Conservation (phyloP, 2,113 vertebrate species). For the Phyllostomus discolor region DNA sequence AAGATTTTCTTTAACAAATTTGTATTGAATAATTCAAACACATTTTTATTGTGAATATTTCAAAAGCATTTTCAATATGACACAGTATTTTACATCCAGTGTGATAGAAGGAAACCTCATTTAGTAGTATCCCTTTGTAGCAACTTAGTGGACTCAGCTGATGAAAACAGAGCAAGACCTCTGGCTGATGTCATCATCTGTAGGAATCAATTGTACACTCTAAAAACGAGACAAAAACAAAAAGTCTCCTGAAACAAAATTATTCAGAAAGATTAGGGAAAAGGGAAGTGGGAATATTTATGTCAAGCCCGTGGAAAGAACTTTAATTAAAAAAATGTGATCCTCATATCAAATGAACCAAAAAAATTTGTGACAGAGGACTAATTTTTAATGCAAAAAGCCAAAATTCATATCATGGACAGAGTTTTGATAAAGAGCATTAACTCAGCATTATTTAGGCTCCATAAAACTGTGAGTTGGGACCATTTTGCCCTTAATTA, state of each 20-base stretch:
- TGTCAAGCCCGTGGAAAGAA: not conserved
- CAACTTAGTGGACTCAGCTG: not conserved
- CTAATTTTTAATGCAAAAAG: not conserved
- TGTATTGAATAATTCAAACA: not conserved
- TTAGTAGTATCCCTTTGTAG: not conserved
- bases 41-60: not conserved
- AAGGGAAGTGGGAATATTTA: not conserved
- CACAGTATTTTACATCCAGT: not conserved
- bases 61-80: not conserved
- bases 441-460: not conserved
- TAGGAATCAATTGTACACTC: not conserved
- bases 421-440: not conserved
- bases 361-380: not conserved
- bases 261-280: not conserved
- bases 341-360: not conserved
- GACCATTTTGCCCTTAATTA: not conserved
- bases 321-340: not conserved
- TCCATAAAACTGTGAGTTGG: not conserved
- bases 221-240: not conserved
- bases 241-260: not conserved
- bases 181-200: not conserved
- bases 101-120: not conserved
- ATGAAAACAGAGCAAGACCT: not conserved
- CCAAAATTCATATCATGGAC: not conserved
- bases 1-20: not conserved